phyloP scores from a whole-genome alignment of 2,888 invertebrate species.

The Diarsia dahlii region DNA sequence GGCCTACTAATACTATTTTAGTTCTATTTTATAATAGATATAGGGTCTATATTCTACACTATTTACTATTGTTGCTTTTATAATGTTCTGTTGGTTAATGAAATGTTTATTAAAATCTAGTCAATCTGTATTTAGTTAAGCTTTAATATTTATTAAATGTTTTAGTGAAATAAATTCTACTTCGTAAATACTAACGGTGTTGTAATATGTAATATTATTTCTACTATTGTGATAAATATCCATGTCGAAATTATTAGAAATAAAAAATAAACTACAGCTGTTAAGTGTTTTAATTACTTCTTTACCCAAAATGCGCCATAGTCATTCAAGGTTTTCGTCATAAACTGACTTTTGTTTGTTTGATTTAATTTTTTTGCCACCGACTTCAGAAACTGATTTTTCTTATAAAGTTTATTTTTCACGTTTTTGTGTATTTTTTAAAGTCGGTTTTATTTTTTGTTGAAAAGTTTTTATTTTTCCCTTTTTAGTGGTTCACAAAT shows the following conservation, averaged over 20 bases:
- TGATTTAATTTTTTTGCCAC: no score
- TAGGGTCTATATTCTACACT: slow-evolving; percentile 30
- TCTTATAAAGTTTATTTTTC: no score
- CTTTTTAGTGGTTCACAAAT: no score
- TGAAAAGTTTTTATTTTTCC: no score
- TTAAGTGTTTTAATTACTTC: slow-evolving; percentile 13
- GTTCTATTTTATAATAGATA: slow-evolving; percentile 7
- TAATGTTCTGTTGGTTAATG: slow-evolving; percentile 37
- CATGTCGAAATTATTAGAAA: slow-evolving; percentile 59
- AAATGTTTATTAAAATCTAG: slow-evolving; percentile 66
- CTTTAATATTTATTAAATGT: slow-evolving; percentile 62
- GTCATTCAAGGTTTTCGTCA: no score
- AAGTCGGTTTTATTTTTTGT: no score
- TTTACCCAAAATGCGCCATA: not conserved
- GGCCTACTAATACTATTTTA: slow-evolving; percentile 24
- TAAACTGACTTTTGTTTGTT: no score
- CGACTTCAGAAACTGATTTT: no score
- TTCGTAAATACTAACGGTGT: slow-evolving; percentile 40
- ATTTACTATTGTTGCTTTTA: slow-evolving; percentile 54
- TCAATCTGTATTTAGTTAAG: slow-evolving; percentile 62
- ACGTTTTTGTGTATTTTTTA: no score
- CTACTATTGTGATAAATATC: slow-evolving; percentile 62
- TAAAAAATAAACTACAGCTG: slow-evolving; percentile 28
- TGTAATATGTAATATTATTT: slow-evolving; percentile 62
- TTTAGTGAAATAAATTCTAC: slow-evolving; percentile 34